These are phyloP conservation scores for Athene noctua DNA, from an alignment of 2,113 vertebrate genomes.

Conservation along the genomic window DNA sequence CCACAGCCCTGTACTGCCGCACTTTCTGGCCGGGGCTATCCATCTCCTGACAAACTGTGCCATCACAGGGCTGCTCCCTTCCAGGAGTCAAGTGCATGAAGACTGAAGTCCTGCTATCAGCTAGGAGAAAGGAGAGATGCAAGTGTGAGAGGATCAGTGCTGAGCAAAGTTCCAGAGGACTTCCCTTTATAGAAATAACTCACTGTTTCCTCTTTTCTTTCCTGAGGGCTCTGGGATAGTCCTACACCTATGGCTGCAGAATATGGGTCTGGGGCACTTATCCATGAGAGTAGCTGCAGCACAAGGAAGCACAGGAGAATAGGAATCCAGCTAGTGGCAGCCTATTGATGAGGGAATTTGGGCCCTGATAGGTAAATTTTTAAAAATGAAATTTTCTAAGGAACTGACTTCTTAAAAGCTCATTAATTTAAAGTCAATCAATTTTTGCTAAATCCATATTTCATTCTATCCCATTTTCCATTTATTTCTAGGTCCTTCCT, in stretches of 20 bases:
- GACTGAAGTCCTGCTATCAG: not conserved
- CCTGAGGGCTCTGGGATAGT: not conserved
- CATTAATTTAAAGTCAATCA: not conserved
- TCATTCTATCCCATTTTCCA: not conserved
- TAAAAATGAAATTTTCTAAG: not conserved
- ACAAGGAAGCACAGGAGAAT: not conserved
- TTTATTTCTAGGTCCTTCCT: not conserved
- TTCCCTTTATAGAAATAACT: not conserved
- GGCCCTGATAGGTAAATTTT: not conserved
- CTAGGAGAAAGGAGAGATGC: not conserved
- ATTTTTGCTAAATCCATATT: not conserved
- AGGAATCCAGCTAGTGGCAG: not conserved
- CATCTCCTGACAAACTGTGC: not conserved
- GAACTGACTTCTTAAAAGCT: not conserved
- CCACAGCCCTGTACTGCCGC: not conserved
- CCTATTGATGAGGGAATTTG: not conserved
- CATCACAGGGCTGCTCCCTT: not conserved
- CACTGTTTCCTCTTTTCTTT: not conserved
- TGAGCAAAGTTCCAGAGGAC: not conserved
- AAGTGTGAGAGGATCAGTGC: not conserved
- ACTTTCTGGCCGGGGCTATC: not conserved
- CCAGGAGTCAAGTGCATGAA: not conserved
- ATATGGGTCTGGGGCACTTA: not conserved
- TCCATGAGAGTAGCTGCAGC: not conserved
- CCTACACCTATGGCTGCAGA: not conserved